phyloP scores from a whole-genome alignment of 2,797 vertebrate genomes.

The Melanotaenia maccullochi region DNA sequence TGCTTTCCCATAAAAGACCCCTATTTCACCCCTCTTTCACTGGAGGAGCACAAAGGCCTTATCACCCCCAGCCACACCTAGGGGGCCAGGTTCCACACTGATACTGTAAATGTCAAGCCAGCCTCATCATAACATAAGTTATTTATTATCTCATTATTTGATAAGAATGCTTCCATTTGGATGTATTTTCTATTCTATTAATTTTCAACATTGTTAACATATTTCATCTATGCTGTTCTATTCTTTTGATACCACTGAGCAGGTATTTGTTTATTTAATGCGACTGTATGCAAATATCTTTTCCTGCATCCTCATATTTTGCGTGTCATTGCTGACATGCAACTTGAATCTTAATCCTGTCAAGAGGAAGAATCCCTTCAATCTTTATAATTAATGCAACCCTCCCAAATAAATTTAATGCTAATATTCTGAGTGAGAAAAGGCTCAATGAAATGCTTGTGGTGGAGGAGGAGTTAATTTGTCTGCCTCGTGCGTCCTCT shows the following conservation, averaged over 20 bases:
- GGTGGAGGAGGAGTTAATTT: constrained; percentile 80
- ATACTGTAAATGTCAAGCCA: constrained; percentile 82
- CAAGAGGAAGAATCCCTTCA: constrained; percentile 75
- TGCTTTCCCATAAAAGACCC: constrained; percentile 81
- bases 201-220: constrained; percentile 80
- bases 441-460: constrained; percentile 70
- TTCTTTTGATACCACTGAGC: constrained; percentile 73
- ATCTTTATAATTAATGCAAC: constrained; percentile 78
- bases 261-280: constrained; percentile 77
- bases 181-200: constrained; percentile 81
- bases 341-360: constrained; percentile 78
- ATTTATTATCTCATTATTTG: constrained; percentile 89
- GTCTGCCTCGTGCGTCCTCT: constrained; percentile 74
- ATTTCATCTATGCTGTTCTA: constrained; percentile 72
- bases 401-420: constrained; percentile 71
- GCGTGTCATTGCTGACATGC: constrained; percentile 32
- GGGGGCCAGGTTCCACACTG: constrained; percentile 74
- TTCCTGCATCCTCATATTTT: constrained; percentile 58
- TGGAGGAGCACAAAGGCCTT: constrained; percentile 72
- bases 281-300: constrained; percentile 74
- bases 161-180: constrained; percentile 85
- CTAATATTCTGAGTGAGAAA: constrained; percentile 70
- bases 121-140: constrained; percentile 86
- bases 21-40: constrained; percentile 80
- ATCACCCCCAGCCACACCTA: constrained; percentile 78